Conservation (phyloP, 1,140 invertebrate genomes). For the Pogonus chalceus region DNA sequence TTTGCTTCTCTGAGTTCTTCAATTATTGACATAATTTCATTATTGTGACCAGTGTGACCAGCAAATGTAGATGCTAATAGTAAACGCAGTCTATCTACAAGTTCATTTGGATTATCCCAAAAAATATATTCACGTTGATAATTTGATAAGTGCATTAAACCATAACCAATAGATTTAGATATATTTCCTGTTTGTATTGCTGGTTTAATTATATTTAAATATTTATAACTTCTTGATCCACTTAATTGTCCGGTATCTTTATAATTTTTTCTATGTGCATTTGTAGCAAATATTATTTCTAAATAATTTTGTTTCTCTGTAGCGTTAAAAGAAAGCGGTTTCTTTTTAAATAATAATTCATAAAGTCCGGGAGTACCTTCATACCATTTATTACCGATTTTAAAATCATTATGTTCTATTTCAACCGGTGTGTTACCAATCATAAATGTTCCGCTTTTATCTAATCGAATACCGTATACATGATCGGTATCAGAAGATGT, state of each 20-base stretch:
- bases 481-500: too few relatives aligned
- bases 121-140: not conserved
- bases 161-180: not conserved
- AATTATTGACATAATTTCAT: constrained; percentile 1
- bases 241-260: not conserved
- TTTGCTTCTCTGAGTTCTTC: not conserved
- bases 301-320: not conserved
- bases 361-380: not conserved
- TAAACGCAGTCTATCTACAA: not conserved
- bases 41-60: not conserved
- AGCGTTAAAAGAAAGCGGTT: not conserved
- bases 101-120: too few relatives aligned
- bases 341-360: not conserved
- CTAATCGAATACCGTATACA: too few relatives aligned
- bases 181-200: not conserved
- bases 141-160: not conserved
- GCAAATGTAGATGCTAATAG: not conserved
- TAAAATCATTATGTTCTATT: constrained; percentile 2
- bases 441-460: too few relatives aligned
- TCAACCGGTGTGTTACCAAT: too few relatives aligned
- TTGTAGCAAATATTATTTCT: not conserved
- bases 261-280: not conserved
- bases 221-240: not conserved
- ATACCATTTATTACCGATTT: not conserved
- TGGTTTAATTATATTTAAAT: not conserved